Conservation (phyloP, 2,888 invertebrate genomes). For the Ophion ventricosus region DNA sequence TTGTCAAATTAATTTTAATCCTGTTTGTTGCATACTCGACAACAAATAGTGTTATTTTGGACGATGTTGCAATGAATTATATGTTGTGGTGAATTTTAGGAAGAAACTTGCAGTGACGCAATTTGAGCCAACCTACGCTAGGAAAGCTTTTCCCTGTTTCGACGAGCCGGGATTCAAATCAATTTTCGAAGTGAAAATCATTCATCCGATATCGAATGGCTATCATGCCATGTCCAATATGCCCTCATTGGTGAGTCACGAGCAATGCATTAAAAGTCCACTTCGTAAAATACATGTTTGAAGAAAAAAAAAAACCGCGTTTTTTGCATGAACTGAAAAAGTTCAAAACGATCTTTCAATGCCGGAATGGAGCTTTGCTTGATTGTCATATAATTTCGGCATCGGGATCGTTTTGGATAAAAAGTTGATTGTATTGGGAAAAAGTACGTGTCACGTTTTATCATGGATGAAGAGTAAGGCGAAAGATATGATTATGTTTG, state of each 20-base stretch:
- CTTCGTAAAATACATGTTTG: background rate
- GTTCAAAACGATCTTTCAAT: background rate
- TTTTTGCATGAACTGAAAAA: background rate
- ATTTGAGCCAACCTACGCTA: conserved; percentile 97
- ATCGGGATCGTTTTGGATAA: background rate
- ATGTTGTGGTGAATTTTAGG: conserved; percentile 83
- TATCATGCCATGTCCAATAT: conserved; percentile 94
- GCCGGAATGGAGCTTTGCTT: background rate
- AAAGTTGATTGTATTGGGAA: background rate
- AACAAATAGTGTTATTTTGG: background rate
- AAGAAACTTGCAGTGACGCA: conserved; percentile 93
- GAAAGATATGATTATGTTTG: background rate
- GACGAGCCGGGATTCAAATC: conserved; percentile 97
- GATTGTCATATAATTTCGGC: background rate
- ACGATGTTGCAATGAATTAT: too few species aligned
- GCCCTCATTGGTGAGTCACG: conserved; percentile 87
- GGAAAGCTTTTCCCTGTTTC: conserved; percentile 97
- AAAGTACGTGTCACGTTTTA: background rate
- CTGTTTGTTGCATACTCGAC: background rate
- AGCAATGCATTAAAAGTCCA: background rate
- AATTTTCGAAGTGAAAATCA: conserved; percentile 90
- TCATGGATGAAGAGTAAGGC: background rate
- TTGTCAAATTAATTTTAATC: too few species aligned
- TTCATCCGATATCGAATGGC: conserved; percentile 87
- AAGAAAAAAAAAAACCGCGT: background rate